A percentile compares a stretch with the other conserved stretches of the same genome.
phyloP scores from a whole-genome alignment of 2,113 vertebrate genomes.

The Aplodontia rufa region DNA sequence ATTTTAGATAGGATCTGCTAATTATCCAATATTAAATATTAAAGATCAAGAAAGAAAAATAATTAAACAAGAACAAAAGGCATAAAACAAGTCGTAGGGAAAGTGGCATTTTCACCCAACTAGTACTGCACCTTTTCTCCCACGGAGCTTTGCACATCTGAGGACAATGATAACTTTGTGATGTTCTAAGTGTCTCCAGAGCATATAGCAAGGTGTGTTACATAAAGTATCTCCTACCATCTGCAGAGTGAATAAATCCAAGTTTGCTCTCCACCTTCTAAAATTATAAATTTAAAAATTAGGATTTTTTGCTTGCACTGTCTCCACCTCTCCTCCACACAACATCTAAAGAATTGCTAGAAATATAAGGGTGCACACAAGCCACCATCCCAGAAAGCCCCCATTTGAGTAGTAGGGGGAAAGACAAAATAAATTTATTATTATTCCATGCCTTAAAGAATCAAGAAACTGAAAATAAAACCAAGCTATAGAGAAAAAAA shows the following conservation, averaged over 20 bases:
- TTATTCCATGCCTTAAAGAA: neutral
- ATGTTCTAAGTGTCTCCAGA: too few species aligned
- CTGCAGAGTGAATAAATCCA: neutral
- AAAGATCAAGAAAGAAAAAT: neutral
- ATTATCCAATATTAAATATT: neutral
- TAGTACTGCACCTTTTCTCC: neutral
- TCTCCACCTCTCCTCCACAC: neutral
- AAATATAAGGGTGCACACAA: neutral
- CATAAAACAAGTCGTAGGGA: neutral
- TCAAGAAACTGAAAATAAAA: neutral
- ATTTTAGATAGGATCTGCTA: neutral
- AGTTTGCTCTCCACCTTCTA: neutral
- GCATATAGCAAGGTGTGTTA: neutral
- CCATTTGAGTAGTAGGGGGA: neutral
- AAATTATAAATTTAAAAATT: neutral
- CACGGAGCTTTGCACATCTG: neutral
- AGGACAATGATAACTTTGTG: neutral
- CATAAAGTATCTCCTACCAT: neutral
- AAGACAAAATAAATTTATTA: neutral
- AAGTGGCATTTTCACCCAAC: neutral
- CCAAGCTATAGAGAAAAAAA: neutral
- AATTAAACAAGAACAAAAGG: neutral
- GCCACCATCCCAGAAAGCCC: neutral
- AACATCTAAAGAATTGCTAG: neutral
- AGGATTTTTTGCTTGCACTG: neutral